phyloP scores from a whole-genome alignment of 2,888 invertebrate genomes.

The Drosophila neotestacea region DNA sequence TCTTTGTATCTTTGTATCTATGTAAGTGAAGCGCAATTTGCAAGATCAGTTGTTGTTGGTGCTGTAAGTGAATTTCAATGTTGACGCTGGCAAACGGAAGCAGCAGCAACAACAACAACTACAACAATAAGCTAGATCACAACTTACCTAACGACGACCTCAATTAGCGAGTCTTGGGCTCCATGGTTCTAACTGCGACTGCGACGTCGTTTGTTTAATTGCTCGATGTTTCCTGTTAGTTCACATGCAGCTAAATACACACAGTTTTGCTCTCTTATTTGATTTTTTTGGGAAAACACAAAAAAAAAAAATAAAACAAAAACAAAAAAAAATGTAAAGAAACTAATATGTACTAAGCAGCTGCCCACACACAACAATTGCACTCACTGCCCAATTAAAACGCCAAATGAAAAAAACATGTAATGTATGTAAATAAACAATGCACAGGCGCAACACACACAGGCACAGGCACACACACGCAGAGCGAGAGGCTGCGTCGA shows the following conservation, averaged over 20 bases:
- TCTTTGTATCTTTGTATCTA: constrained; percentile 9
- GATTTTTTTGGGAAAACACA: constrained; percentile 51
- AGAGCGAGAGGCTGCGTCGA: constrained; percentile 49
- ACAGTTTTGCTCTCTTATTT: constrained; percentile 8
- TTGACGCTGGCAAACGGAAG: constrained; percentile 62
- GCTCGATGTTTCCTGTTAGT: constrained; percentile 73
- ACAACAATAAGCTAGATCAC: constrained; percentile 47
- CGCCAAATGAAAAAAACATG: constrained; percentile 51
- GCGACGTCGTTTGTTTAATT: constrained; percentile 64
- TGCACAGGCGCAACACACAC: constrained; percentile 37
- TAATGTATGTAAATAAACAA: constrained; percentile 71
- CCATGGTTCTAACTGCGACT: constrained; percentile 67
- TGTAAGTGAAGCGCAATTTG: constrained; percentile 17
- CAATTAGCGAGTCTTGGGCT: constrained; percentile 71
- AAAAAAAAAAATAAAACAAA: constrained; percentile 27
- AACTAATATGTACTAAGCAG: constrained; percentile 52
- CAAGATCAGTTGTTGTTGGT: constrained; percentile 20
- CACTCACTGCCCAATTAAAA: constrained; percentile 68
- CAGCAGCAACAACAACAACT: constrained; percentile 30
- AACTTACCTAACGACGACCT: constrained; percentile 75
- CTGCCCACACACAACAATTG: constrained; percentile 52
- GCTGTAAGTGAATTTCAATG: constrained; percentile 66
- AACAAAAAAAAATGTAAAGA: constrained; percentile 21
- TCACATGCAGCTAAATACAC: constrained; percentile 61
- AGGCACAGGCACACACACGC: constrained; percentile 10